Base-by-base conservation (phyloP, 2,888 invertebrate species). In the Eristalis intricaria region DNA sequence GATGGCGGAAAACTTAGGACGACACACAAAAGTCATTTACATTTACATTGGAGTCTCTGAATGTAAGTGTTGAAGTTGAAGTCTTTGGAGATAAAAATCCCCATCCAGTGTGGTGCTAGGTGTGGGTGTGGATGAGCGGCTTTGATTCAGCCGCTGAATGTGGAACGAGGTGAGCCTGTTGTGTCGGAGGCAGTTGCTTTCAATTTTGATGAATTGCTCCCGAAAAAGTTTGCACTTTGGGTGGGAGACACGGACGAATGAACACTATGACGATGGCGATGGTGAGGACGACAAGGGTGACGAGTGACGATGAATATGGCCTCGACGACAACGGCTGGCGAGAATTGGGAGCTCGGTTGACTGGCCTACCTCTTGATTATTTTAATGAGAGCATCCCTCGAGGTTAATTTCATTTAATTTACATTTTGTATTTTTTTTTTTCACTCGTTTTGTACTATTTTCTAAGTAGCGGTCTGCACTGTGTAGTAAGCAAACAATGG, bases 351-450 rank as follows among this genome's bases (percentile, higher is more conserved):
- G 50, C 50, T 40, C 61, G 63, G 74, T 81, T 75, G 63, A 75
- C 74, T 69, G 75, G 74, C 75, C 78, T 83, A 79, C 78, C 86
- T 71, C 82, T 79, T 83, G 83, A 80, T 84, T 87, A 79, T 83
- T 87, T 87, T 87, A 84, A 84, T 87, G 87, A 87, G 84, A 79
- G 73, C 79, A 83, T 84, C 70, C 79, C 87, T 87, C 68, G 79
- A 76, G 84, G 75, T 84, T 76, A 80, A 87, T 87, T 87, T 87
- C 76, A 84, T 87, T 87, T 84, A 87, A 84, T 84, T 84, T 78
- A 38, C 78, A 70, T 86, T 65, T 65, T 63, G 58, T 70, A n/a
- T n/a, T n/a, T n/a, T 61, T 77, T 56, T 23, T 75, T 60, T 38
- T 29, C 43, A 56, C 38, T 3, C 2, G 1, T 76, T 50, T 35